A percentile compares a stretch with the other conserved stretches of the same genome.
Conservation (phyloP, 2,113 vertebrate species). For the Hydrochoerus hydrochaeris region DNA sequence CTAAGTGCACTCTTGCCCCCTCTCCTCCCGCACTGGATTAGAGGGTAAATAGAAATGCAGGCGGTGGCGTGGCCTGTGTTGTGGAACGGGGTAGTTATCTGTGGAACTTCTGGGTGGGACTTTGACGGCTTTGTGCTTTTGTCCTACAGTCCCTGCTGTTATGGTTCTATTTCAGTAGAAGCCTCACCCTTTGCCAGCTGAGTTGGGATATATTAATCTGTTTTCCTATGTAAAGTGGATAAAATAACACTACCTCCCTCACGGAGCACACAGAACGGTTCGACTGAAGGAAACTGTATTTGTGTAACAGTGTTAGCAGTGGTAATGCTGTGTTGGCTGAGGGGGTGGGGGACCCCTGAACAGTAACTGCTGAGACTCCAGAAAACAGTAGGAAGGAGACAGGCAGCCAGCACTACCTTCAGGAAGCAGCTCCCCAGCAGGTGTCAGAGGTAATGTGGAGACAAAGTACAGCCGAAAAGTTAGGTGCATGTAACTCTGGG, state of each 20-base stretch:
- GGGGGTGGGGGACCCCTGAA: background rate
- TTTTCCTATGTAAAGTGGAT: background rate
- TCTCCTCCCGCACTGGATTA: background rate
- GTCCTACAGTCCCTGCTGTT: background rate
- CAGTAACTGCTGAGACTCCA: background rate
- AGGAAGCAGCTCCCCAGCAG: background rate
- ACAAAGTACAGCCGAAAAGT: background rate
- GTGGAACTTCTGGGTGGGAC: conserved; percentile 35
- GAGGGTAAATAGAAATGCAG: background rate
- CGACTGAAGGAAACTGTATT: background rate
- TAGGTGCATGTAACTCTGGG: background rate
- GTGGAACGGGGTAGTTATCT: background rate
- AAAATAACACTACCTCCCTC: background rate
- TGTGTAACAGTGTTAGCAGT: background rate
- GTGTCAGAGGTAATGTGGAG: background rate
- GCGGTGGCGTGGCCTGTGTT: background rate
- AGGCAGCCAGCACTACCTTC: background rate
- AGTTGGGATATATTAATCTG: background rate
- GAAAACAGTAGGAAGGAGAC: too few relatives aligned
- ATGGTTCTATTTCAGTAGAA: background rate
- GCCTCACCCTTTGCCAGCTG: conserved; percentile 29
- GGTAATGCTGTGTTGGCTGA: background rate
- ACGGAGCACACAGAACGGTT: background rate
- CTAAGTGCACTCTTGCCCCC: rapidly evolving
- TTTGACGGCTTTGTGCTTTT: background rate